Evolutionary conservation across 2,888 invertebrate genomes (phyloP).

Genomic region (Drosophila borborema): DNA sequence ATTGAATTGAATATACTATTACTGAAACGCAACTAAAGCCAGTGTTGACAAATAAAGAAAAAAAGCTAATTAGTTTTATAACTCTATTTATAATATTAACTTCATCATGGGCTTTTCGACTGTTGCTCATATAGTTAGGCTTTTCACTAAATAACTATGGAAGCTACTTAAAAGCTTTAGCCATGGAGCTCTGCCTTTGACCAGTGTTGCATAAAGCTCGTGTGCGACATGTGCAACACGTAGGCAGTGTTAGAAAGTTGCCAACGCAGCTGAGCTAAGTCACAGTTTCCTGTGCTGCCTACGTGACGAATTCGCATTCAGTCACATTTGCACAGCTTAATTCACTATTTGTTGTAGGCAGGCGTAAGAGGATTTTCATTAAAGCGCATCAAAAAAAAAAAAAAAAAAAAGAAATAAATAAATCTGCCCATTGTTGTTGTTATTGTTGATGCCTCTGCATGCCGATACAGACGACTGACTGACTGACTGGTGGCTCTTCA

Average conservation of each 20-base stretch:
- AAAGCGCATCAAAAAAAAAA: constrained; percentile 67
- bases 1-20: too few relatives aligned
- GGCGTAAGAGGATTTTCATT: constrained; percentile 79
- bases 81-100: too few relatives aligned
- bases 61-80: too few relatives aligned
- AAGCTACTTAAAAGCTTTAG: not conserved
- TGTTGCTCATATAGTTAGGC: too few relatives aligned
- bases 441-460: constrained; percentile 49
- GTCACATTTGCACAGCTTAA: constrained; percentile 21
- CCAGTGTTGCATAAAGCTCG: constrained; percentile 1
- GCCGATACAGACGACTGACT: constrained; percentile 55
- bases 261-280: constrained; percentile 8
- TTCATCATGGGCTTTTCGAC: too few relatives aligned
- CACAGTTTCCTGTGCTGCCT: constrained; percentile 34
- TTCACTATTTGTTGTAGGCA: constrained; percentile 11
- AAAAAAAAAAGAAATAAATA: not conserved
- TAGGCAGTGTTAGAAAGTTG: constrained; percentile 8
- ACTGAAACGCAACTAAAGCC: not conserved
- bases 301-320: constrained; percentile 36
- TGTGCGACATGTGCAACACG: not conserved
- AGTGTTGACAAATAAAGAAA: too few relatives aligned
- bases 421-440: constrained; percentile 12
- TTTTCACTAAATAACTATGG: too few relatives aligned
- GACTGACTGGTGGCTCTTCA: not conserved
- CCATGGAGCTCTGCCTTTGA: not conserved